These are phyloP conservation scores for Poecilia picta DNA, from an alignment of 2,797 vertebrate genomes.

Conservation along the genomic window DNA sequence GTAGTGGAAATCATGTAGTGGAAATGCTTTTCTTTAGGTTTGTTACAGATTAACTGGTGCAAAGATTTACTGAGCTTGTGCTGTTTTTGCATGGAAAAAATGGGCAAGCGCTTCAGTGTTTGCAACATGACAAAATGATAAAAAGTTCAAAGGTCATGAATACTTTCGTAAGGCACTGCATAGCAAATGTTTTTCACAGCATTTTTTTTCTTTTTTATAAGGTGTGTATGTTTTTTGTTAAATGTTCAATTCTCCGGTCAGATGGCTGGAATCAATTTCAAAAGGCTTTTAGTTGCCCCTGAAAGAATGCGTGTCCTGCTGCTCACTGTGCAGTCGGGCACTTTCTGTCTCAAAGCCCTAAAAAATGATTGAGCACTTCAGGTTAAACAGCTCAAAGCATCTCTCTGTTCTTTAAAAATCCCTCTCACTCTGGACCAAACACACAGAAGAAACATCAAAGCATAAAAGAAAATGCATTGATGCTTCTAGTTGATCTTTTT, in stretches of 20 bases:
- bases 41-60: background rate
- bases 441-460: conserved; percentile 1
- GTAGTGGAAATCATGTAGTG: background rate
- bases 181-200: conserved; percentile 17
- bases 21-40: background rate
- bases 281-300: conserved; percentile 53
- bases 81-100: background rate
- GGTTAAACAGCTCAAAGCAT: conserved; percentile 1
- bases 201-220: background rate
- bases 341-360: background rate
- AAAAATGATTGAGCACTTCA: conserved; percentile 3
- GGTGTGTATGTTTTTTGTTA: conserved; percentile 5
- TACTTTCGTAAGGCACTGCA: conserved; percentile 20
- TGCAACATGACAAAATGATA: background rate
- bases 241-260: conserved; percentile 39
- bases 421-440: conserved; percentile 13
- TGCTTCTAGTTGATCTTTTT: conserved; percentile 15
- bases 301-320: conserved; percentile 54
- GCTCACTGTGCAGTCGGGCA: background rate
- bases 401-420: conserved; percentile 3
- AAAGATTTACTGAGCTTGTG: background rate
- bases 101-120: background rate
- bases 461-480: conserved; percentile 8
- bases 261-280: conserved; percentile 52
- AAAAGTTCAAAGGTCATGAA: background rate